Evolutionary conservation across 2,797 vertebrate genomes (phyloP).

Genomic region (Sebastes cheni): DNA sequence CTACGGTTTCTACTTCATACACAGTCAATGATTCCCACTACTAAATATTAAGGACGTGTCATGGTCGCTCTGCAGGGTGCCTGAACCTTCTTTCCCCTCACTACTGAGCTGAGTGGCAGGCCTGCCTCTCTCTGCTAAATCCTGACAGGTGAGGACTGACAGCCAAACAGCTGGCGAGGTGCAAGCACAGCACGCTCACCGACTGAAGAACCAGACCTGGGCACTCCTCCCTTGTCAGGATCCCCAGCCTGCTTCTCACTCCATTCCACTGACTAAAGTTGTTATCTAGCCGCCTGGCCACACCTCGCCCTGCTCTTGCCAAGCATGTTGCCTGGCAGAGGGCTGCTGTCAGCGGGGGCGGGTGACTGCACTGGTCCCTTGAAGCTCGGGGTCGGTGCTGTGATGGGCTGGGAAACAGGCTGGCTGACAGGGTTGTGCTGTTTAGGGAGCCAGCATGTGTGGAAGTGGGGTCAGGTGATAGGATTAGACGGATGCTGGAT

Average conservation of each 20-base stretch:
- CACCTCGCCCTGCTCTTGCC: constrained; percentile 58
- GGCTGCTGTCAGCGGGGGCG: constrained; percentile 64
- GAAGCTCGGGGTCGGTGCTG: constrained; percentile 69
- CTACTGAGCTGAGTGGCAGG: constrained; percentile 62
- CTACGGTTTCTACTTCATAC: constrained; percentile 22
- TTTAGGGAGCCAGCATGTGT: constrained; percentile 57
- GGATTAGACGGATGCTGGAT: constrained; percentile 60
- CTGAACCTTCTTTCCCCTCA: constrained; percentile 47
- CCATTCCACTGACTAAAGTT: constrained; percentile 63
- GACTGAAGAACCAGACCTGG: constrained; percentile 48
- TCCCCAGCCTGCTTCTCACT: constrained; percentile 42
- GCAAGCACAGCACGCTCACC: constrained; percentile 60
- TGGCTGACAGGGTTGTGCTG: constrained; percentile 69
- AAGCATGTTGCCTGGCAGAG: constrained; percentile 71
- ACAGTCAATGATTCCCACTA: constrained; percentile 21
- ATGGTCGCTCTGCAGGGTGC: constrained; percentile 32
- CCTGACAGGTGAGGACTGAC: constrained; percentile 73
- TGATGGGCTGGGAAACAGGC: constrained; percentile 71
- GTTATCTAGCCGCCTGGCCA: constrained; percentile 65
- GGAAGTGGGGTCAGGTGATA: constrained; percentile 50
- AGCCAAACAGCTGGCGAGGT: constrained; percentile 76
- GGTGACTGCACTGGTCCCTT: constrained; percentile 56
- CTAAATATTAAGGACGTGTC: constrained; percentile 61
- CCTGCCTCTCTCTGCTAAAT: constrained; percentile 48
- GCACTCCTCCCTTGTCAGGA: constrained; percentile 29